These are phyloP conservation scores for Erythrocebus patas DNA, from an alignment of 2,113 vertebrate species.

Conservation along the genomic window DNA sequence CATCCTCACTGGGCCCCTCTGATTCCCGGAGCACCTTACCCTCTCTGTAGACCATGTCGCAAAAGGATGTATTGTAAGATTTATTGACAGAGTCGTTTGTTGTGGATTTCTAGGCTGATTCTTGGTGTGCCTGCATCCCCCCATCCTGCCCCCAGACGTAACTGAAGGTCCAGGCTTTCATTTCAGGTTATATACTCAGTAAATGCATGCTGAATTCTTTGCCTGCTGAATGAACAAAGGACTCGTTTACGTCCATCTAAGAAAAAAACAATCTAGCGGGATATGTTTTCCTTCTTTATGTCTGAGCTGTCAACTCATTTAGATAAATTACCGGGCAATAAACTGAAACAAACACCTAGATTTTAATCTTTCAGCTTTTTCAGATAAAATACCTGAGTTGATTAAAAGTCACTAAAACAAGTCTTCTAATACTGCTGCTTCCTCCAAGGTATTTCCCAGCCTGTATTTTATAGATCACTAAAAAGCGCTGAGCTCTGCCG, in stretches of 20 bases:
- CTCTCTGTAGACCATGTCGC: background rate
- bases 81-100: fast-evolving
- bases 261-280: background rate
- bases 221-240: background rate
- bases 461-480: slow-evolving; percentile 40
- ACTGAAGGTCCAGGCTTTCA: background rate
- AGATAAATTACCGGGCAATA: background rate
- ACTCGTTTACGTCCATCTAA: background rate
- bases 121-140: background rate
- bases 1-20: background rate
- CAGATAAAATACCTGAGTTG: background rate
- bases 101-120: too few species aligned
- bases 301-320: background rate
- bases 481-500: background rate
- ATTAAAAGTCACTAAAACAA: background rate
- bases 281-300: background rate
- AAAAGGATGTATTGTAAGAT: background rate
- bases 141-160: too few species aligned
- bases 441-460: background rate
- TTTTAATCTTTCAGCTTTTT: background rate
- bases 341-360: background rate
- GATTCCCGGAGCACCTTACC: background rate
- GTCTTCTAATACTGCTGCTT: background rate
- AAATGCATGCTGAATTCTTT: background rate
- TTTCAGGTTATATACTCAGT: background rate